These are phyloP conservation scores for Mylabris sibirica DNA, from an alignment of 2,888 invertebrate genomes.

Conservation along the genomic window DNA sequence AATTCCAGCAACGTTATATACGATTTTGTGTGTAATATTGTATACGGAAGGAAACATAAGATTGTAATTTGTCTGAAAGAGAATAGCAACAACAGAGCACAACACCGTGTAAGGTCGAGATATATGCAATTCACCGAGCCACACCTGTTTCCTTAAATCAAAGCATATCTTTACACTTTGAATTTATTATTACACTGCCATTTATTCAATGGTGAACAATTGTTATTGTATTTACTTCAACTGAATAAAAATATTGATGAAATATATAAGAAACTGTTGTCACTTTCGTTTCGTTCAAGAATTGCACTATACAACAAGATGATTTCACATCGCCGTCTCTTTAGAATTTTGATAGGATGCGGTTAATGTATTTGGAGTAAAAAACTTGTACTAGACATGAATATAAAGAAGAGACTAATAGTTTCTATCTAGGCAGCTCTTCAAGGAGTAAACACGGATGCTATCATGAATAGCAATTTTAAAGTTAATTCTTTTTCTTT, in stretches of 20 bases:
- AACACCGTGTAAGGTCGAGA: conserved; percentile 32
- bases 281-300: conserved; percentile 40
- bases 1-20: conserved; percentile 27
- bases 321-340: conserved; percentile 33
- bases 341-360: conserved; percentile 38
- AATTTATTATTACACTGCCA: conserved; percentile 42
- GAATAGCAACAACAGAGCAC: conserved; percentile 36
- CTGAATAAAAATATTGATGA: conserved; percentile 38
- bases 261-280: conserved; percentile 43
- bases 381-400: conserved; percentile 36
- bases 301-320: conserved; percentile 36
- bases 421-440: conserved; percentile 27
- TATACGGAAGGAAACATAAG: conserved; percentile 49
- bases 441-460: conserved; percentile 8
- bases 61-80: conserved; percentile 51
- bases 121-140: conserved; percentile 36
- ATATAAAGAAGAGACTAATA: conserved; percentile 40
- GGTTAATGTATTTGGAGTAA: conserved; percentile 27
- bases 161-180: conserved; percentile 36
- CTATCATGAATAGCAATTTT: conserved; percentile 9
- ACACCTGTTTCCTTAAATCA: conserved; percentile 34
- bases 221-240: conserved; percentile 34
- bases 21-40: conserved; percentile 21
- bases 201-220: conserved; percentile 47
- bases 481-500: not conserved